These are phyloP conservation scores for Agapetus fuscipes DNA, from an alignment of 2,888 invertebrate species.

Conservation along the genomic window DNA sequence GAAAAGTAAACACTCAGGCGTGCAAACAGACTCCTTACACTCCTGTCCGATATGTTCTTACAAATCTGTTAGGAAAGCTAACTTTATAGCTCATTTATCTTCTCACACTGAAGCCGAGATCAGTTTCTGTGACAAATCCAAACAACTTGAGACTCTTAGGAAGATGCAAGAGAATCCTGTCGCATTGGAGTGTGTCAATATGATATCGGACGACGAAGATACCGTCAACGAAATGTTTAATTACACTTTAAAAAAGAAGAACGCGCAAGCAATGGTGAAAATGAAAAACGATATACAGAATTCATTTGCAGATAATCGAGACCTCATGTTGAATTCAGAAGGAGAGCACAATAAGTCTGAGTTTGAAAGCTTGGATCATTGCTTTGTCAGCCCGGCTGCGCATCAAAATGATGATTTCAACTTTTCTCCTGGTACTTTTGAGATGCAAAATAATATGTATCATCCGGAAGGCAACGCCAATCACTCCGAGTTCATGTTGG, in stretches of 20 bases:
- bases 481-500: neutral
- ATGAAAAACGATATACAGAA: too few relatives aligned
- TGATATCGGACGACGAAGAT: neutral
- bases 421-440: too few relatives aligned
- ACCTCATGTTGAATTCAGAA: too few relatives aligned
- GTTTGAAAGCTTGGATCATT: neutral
- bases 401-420: too few relatives aligned
- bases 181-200: too few relatives aligned
- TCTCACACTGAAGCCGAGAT: conserved; percentile 32
- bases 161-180: conserved; percentile 22
- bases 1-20: conserved; percentile 66
- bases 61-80: conserved; percentile 54
- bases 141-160: conserved; percentile 22
- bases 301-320: too few relatives aligned
- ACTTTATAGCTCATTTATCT: conserved; percentile 46
- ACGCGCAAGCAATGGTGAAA: too few relatives aligned
- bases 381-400: neutral
- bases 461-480: too few relatives aligned
- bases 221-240: too few relatives aligned
- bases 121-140: neutral
- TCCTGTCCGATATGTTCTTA: conserved; percentile 52
- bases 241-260: too few relatives aligned
- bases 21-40: conserved; percentile 51
- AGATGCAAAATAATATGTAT: too few relatives aligned
- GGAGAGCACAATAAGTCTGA: neutral